Conservation (phyloP, 2,888 invertebrate species). For the Seladonia tumulorum region DNA sequence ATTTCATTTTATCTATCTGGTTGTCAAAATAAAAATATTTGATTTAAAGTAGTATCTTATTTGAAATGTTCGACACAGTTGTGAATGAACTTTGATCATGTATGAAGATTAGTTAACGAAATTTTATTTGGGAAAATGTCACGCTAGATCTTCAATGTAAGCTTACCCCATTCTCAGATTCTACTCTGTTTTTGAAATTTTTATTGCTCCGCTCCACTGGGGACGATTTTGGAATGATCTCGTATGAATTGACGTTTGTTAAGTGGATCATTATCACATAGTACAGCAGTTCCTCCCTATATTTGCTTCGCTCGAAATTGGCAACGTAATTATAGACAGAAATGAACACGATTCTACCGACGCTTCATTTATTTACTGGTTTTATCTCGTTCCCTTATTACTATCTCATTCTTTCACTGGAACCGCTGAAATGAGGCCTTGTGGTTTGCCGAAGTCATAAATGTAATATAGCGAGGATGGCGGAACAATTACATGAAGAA, state of each 20-base stretch:
- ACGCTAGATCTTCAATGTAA: not conserved
- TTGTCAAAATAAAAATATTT: too few relatives aligned
- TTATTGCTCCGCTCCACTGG: not conserved
- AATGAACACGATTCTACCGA: not conserved
- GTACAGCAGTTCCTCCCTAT: not conserved
- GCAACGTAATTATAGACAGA: conserved; percentile 11
- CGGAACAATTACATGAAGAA: not conserved
- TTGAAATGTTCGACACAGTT: too few relatives aligned
- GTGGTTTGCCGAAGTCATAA: not conserved
- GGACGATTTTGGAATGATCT: not conserved
- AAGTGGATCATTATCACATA: not conserved
- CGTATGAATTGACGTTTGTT: not conserved
- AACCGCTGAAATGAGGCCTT: not conserved
- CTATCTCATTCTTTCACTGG: not conserved
- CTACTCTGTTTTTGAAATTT: not conserved
- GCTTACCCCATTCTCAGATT: not conserved
- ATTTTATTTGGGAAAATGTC: not conserved
- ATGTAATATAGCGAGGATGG: not conserved
- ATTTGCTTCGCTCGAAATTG: not conserved
- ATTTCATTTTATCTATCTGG: too few relatives aligned
- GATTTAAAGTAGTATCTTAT: too few relatives aligned
- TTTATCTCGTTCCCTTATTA: not conserved
- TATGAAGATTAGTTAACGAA: too few relatives aligned
- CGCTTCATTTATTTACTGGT: conserved; percentile 1
- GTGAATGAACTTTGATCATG: too few relatives aligned